Evolutionary conservation across 2,888 invertebrate species (phyloP).

Genomic region (Lamproptera curius): DNA sequence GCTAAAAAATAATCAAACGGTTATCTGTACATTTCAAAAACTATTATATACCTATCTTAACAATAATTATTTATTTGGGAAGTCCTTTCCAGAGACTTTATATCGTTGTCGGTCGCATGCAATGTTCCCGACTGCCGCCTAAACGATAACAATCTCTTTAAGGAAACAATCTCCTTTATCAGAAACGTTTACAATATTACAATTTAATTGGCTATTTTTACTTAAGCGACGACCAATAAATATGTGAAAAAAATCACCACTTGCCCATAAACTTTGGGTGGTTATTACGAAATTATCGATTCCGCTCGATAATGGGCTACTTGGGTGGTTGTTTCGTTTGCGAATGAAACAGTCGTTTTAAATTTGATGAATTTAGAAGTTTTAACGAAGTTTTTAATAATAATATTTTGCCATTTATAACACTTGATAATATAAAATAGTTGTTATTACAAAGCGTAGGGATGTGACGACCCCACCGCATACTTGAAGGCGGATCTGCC

Average conservation of each 20-base stretch:
- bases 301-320: conserved; percentile 20
- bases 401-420: neutral
- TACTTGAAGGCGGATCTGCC: no score
- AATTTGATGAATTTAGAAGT: no score
- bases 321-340: conserved; percentile 29
- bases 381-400: no score
- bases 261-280: conserved; percentile 30
- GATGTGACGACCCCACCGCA: no score
- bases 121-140: conserved; percentile 21
- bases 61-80: no score
- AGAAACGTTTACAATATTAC: conserved; percentile 27
- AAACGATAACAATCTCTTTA: conserved; percentile 26
- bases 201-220: conserved; percentile 35
- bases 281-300: conserved; percentile 19
- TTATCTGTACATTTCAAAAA: no score
- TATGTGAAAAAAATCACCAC: conserved; percentile 40
- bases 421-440: no score
- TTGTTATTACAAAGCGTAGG: no score
- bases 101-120: conserved; percentile 4
- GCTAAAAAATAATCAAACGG: no score
- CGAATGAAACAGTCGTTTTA: conserved; percentile 13
- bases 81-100: conserved; percentile 1
- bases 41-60: no score
- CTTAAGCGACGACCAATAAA: conserved; percentile 36
- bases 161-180: conserved; percentile 23